Conservation (phyloP, 2,888 invertebrate species). For the Tiliacea aurago region DNA sequence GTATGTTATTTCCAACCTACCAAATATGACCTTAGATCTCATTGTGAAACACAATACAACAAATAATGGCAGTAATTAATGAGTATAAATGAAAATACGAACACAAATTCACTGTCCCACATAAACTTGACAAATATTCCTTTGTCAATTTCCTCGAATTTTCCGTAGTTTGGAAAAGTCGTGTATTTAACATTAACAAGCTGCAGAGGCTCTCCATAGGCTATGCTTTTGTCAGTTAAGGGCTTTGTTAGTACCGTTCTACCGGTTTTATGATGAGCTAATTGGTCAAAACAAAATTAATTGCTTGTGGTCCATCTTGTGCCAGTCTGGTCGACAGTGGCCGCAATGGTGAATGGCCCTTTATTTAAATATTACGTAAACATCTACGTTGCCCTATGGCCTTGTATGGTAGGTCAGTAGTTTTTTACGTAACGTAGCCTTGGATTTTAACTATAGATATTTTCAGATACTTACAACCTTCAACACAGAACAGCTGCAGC, state of each 20-base stretch:
- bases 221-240: not conserved
- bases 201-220: not conserved
- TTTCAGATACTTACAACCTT: not conserved
- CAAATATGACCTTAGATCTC: not conserved
- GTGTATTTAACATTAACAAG: not conserved
- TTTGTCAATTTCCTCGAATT: not conserved
- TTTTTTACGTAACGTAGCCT: constrained; percentile 11
- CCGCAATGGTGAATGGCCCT: not conserved
- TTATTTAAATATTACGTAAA: constrained; percentile 16
- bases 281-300: constrained; percentile 2
- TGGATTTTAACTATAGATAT: constrained; percentile 7
- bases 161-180: not conserved
- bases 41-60: not conserved
- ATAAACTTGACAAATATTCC: not conserved
- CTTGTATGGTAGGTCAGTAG: constrained; percentile 32
- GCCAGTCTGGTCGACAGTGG: not conserved
- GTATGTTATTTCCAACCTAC: not conserved
- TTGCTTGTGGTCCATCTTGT: not conserved
- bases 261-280: not conserved
- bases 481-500: not conserved
- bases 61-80: not conserved
- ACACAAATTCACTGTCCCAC: not conserved
- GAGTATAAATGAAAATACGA: not conserved
- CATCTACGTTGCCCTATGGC: constrained; percentile 10
- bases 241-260: not conserved